Base-by-base conservation (phyloP, 2,113 vertebrate species). In the Toxostoma redivivum region DNA sequence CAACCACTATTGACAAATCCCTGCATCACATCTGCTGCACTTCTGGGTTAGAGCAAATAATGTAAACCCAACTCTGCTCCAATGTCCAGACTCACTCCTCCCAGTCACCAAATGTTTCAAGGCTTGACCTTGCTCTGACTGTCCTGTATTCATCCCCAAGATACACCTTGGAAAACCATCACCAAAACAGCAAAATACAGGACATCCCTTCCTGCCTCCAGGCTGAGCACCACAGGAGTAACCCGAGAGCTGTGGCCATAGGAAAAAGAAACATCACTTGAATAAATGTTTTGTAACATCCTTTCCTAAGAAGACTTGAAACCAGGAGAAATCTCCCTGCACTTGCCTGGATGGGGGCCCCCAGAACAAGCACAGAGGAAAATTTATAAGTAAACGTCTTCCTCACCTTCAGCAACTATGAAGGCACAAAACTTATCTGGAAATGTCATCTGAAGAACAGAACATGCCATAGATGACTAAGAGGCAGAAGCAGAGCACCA, bases 311-410 rank as follows among this genome's bases (percentile, higher is more conserved):
- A 90, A 90, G 81, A 71, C 23, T 24, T 51, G n/a, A 97, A 83
- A 85, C 50, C 70, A 31, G 38, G 24, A 38, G 28, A 18, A 73
- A 60, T 15, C 18, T 88, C n/a, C 17, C 27, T 33, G 88, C 3
- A 30, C 92, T 72, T 89, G 94, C 90, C 86, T 64, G 82, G 76
- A 95, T 92, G 81, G 62, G 92, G 53, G 30, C 71, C 40, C 67
- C 45, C 91, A 82, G 91, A 73, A 95, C 38, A 72, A 94, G 67
- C 67, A 96, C 44, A 70, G 95, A 96, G 97, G 64, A 84, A 98
- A 98, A 98, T 81, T 94, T 82, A 97, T 93, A 98, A 98, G 93
- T 92, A 74, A 84, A 30, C 62, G 65, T 97, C 92, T 97, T 97
- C 96, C 95, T 94, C 80, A 72, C 88, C 14, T 78, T 31, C 73